Evolutionary conservation across 2,113 vertebrate species (phyloP).

Genomic region (Motacilla tschutschensis): DNA sequence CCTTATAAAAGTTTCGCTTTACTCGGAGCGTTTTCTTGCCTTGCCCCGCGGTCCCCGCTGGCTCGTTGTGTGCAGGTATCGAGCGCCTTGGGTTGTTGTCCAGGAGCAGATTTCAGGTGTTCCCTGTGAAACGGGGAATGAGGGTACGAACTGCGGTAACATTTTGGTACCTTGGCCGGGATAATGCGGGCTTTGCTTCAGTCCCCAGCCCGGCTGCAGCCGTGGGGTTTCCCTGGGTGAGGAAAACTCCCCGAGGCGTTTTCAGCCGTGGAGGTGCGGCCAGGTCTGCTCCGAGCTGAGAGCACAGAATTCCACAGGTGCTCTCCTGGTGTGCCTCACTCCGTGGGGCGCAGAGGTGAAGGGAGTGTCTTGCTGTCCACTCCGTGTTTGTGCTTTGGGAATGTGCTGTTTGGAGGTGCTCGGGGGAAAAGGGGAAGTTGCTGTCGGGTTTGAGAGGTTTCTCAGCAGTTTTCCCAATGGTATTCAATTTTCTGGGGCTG

Average conservation of each 20-base stretch:
- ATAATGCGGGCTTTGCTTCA: fast-evolving
- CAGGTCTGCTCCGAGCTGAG: not conserved
- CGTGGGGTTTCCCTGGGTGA: not conserved
- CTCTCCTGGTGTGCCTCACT: fast-evolving
- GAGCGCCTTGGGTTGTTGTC: fast-evolving
- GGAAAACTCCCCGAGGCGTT: not conserved
- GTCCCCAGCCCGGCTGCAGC: not conserved
- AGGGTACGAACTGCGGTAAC: fast-evolving
- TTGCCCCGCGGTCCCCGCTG: fast-evolving
- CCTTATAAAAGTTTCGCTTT: not conserved
- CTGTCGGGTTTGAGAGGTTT: not conserved
- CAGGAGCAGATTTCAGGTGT: fast-evolving
- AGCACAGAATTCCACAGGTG: not conserved
- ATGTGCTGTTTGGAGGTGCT: not conserved
- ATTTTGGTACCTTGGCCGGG: fast-evolving
- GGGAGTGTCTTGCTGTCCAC: not conserved
- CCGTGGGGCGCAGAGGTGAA: not conserved
- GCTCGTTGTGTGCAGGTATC: fast-evolving
- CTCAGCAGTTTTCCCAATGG: fast-evolving
- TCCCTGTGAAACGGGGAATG: fast-evolving
- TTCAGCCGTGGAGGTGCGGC: fast-evolving
- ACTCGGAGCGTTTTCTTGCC: fast-evolving
- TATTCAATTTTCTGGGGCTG: fast-evolving
- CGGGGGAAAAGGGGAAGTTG: not conserved
- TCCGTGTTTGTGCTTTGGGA: fast-evolving